Conservation (phyloP, 2,113 vertebrate genomes). For the Chaetodon auriga region DNA sequence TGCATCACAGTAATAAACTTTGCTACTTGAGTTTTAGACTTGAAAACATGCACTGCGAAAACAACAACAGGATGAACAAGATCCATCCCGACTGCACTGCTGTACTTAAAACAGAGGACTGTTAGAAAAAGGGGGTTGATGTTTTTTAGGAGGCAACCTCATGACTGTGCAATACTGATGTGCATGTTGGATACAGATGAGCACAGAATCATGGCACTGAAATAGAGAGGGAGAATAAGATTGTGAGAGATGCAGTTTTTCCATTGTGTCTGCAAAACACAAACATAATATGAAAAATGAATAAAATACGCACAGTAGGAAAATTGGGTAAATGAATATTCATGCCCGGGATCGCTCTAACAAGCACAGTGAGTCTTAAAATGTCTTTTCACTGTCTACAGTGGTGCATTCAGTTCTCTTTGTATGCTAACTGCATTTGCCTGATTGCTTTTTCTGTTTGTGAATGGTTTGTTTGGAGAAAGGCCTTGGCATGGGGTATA, state of each 20-base stretch:
- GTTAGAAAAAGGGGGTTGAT: not conserved
- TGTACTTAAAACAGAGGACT: not conserved
- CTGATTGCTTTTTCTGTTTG: slow-evolving; percentile 79
- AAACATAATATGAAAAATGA: slow-evolving; percentile 62
- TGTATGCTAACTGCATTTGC: slow-evolving; percentile 77
- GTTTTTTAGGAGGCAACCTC: not conserved
- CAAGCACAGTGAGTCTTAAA: slow-evolving; percentile 67
- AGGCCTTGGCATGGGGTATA: slow-evolving; percentile 75
- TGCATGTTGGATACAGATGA: not conserved
- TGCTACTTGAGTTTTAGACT: slow-evolving; percentile 7
- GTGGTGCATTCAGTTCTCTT: slow-evolving; percentile 66
- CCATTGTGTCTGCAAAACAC: slow-evolving; percentile 56
- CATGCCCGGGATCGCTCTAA: slow-evolving; percentile 70
- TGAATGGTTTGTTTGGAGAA: slow-evolving; percentile 80
- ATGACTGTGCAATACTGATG: slow-evolving; percentile 10
- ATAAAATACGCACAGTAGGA: slow-evolving; percentile 64
- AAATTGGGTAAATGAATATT: slow-evolving; percentile 77
- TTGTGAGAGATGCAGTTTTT: slow-evolving; percentile 14
- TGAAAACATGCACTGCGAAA: slow-evolving; percentile 10
- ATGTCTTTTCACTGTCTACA: slow-evolving; percentile 71
- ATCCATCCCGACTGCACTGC: not conserved
- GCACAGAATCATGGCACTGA: not conserved
- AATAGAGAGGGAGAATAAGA: not conserved
- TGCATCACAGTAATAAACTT: slow-evolving; percentile 9
- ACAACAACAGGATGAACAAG: slow-evolving; percentile 11